Base-by-base conservation (phyloP, 2,797 vertebrate species). In the Setipinna tenuifilis region DNA sequence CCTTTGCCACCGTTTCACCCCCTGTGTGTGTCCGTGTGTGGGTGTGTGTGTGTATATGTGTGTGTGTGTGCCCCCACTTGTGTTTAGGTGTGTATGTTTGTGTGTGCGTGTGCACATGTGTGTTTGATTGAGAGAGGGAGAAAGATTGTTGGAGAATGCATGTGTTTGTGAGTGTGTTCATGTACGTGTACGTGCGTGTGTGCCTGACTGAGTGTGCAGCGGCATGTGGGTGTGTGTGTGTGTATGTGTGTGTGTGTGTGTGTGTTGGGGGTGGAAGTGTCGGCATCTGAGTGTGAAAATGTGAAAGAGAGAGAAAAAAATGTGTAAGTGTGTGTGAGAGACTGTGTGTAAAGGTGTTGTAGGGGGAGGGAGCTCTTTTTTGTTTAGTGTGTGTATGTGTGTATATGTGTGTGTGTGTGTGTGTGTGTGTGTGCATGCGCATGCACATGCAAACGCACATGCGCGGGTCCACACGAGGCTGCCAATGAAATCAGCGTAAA, bases 1-100 rank as follows among this genome's bases (percentile, higher is more conserved):
- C 94, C 93, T 94, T 93, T 94, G 93, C 92, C 93, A 91, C 90
- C 84, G 80, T 90, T 91, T 92, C 91, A 92, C 88, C 90, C 89
- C 89, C 91, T 88, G 89, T 85, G 65, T 89, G 89, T 81, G 83
- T 83, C 86, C 84, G 83, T 85, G 83, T 84, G 87, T 83, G 86
- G 83, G 84, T 62, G 86, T 62, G 80, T 57, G 83, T 9, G 59
- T 85, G 87, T 19, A 28, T 80, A 80, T 84, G 85, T 85, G 31
- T 68, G 61, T 11, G 82, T 68, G 48, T 84, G 75, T 86, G 68
- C 81, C 2, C 50, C 9, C 50, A 62, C 62, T 82, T 83, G 46
- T 75, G 62, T 81, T n/a, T 85, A 83, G 23, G 59, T 61, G 75
- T 84, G 88, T 83, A 21, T 68, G 23, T 31, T 89, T 83, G 65